Evolutionary conservation across 1,140 invertebrate genomes (phyloP).

Genomic region (Ceratina japonica): DNA sequence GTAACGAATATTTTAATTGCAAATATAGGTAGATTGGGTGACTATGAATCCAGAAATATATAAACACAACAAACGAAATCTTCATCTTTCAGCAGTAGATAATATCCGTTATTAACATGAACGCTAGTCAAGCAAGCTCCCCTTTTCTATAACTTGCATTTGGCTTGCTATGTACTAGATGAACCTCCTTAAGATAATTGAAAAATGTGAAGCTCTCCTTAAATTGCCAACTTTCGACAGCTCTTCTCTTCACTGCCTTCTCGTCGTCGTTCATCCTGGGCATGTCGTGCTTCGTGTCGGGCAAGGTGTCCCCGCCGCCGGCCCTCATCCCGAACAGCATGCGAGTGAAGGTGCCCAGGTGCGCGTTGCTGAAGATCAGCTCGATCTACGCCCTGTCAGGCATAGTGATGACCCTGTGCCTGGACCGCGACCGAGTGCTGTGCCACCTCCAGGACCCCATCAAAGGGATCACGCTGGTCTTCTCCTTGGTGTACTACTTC

Average conservation of each 20-base stretch:
- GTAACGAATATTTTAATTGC: too few relatives aligned
- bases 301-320: slow-evolving; percentile 71
- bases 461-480: slow-evolving; percentile 81
- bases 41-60: too few relatives aligned
- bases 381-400: slow-evolving; percentile 70
- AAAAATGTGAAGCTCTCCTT: too few relatives aligned
- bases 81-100: too few relatives aligned
- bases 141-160: too few relatives aligned
- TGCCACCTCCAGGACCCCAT: slow-evolving; percentile 83
- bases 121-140: too few relatives aligned
- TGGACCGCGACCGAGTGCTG: slow-evolving; percentile 78
- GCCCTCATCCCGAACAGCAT: slow-evolving; percentile 73
- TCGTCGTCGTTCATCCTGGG: slow-evolving; percentile 67
- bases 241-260: slow-evolving; percentile 69
- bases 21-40: too few relatives aligned
- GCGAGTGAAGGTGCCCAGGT: slow-evolving; percentile 68
- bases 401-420: slow-evolving; percentile 70
- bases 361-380: slow-evolving; percentile 71
- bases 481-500: slow-evolving; percentile 82
- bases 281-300: slow-evolving; percentile 62
- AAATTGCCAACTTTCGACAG: slow-evolving; percentile 43
- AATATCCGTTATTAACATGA: too few relatives aligned
- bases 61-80: too few relatives aligned
- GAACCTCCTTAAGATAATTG: too few relatives aligned
- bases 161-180: too few relatives aligned